Evolutionary conservation across 2,797 vertebrate genomes (phyloP).

Genomic region (Potorous gilbertii): DNA sequence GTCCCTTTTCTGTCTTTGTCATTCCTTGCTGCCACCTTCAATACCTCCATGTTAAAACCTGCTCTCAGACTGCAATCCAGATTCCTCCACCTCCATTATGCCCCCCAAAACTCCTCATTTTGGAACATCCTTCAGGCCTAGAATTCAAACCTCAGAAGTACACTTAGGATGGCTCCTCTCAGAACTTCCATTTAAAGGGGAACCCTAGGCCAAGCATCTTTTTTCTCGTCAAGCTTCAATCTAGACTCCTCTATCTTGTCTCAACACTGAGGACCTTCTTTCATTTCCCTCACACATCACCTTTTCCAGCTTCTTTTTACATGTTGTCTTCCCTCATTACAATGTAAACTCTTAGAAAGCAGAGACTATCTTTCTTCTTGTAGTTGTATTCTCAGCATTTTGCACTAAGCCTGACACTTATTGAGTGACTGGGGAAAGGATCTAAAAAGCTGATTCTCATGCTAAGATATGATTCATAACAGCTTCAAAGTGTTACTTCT

Average conservation of each 20-base stretch:
- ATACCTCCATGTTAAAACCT: neutral
- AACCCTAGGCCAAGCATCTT: neutral
- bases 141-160: neutral
- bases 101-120: neutral
- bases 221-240: neutral
- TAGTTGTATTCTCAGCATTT: neutral
- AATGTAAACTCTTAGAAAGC: neutral
- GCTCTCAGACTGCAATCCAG: neutral
- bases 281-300: neutral
- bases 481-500: neutral
- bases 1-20: neutral
- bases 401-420: neutral
- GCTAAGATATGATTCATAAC: neutral
- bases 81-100: neutral
- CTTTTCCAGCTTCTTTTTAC: neutral
- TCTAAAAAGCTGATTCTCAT: conserved; percentile 11
- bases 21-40: neutral
- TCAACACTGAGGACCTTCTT: neutral
- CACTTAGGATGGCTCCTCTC: neutral
- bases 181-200: neutral
- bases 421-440: neutral
- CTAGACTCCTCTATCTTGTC: neutral
- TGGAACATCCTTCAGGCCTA: neutral
- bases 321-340: neutral
- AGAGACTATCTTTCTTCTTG: neutral